phyloP scores from a whole-genome alignment of 1,140 invertebrate genomes.

The Lucilia cuprina region DNA sequence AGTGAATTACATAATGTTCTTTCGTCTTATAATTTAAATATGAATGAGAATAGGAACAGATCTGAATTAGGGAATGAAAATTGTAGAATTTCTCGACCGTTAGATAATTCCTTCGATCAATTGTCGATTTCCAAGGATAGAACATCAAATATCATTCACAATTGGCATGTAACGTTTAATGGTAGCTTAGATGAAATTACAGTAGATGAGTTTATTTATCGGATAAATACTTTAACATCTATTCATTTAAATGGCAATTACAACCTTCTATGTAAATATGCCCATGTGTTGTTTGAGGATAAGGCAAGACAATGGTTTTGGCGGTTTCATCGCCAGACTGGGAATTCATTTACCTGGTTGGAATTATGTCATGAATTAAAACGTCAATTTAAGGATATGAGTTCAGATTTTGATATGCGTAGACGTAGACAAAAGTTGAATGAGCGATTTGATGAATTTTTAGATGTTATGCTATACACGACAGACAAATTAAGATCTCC shows the following conservation, averaged over 20 bases:
- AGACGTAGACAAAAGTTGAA: neutral
- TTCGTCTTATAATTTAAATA: no score
- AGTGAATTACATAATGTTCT: no score
- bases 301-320: neutral
- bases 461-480: neutral
- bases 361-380: neutral
- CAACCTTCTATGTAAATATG: neutral
- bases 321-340: neutral
- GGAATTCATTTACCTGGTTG: neutral
- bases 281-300: neutral
- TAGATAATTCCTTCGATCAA: no score
- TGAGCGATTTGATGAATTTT: constrained; percentile 1
- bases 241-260: neutral
- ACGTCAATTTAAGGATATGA: neutral
- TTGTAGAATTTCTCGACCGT: no score
- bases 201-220: constrained; percentile 20
- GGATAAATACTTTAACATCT: neutral
- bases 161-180: no score
- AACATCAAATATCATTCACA: no score
- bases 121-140: no score
- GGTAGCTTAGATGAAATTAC: neutral
- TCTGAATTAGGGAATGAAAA: no score
- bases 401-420: neutral
- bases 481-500: neutral
- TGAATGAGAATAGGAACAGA: no score